These are phyloP conservation scores for Tauraco hartlaubi DNA, from an alignment of 2,797 vertebrate genomes.

Conservation along the genomic window DNA sequence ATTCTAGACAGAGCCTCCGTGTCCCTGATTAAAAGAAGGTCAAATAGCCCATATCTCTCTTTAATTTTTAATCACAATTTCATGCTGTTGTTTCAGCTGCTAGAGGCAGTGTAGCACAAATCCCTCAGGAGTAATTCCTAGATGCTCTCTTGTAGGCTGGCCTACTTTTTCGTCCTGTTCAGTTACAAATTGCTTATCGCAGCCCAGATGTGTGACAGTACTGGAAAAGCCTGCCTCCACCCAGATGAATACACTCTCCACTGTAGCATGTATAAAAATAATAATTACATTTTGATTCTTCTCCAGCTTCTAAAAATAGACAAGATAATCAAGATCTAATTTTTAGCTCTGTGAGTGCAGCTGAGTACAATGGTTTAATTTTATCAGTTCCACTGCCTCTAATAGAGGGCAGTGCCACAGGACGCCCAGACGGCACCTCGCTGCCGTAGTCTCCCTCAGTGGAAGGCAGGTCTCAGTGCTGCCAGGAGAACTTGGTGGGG, in stretches of 20 bases:
- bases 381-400: not conserved
- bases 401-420: not conserved
- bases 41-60: constrained; percentile 53
- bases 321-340: not conserved
- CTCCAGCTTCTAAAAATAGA: constrained; percentile 27
- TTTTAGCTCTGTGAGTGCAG: not conserved
- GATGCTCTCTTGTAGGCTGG: constrained; percentile 30
- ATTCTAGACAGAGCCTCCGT: not conserved
- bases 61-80: constrained; percentile 69
- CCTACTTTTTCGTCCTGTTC: constrained; percentile 37
- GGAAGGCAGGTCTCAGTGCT: not conserved
- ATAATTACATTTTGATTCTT: not conserved
- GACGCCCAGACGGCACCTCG: rapidly evolving
- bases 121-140: constrained; percentile 46
- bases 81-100: constrained; percentile 70
- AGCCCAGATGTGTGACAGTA: not conserved
- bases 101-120: constrained; percentile 4
- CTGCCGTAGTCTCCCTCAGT: not conserved
- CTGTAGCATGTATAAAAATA: not conserved
- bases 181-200: constrained; percentile 7
- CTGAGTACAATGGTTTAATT: not conserved
- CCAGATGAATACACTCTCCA: not conserved
- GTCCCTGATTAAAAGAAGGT: constrained; percentile 51
- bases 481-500: not conserved
- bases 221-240: not conserved